Percentiles rank a stretch among this genome's conserved stretches.
phyloP scores from a whole-genome alignment of 2,888 invertebrate species.

The Tetranychus piercei region DNA sequence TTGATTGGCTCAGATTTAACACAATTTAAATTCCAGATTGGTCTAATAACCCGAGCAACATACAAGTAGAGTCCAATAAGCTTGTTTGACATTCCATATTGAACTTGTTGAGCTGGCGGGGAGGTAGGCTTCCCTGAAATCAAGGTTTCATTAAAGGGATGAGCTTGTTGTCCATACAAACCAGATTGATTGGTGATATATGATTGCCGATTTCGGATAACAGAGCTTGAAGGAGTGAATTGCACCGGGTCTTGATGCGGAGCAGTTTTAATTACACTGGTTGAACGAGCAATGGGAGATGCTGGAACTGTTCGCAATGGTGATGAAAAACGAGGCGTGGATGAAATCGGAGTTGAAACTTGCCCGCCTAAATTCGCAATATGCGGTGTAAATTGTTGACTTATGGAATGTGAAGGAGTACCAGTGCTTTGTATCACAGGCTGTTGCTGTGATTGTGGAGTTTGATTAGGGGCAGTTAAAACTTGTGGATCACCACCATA shows the following conservation, averaged over 20 bases:
- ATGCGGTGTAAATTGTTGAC: neutral
- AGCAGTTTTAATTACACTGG: neutral
- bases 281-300: conserved; percentile 1
- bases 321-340: neutral
- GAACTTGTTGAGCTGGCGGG: neutral
- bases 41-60: conserved; percentile 63
- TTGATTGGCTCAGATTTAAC: conserved; percentile 25
- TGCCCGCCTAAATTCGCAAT: conserved; percentile 5
- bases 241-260: no score
- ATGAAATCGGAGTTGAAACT: conserved; percentile 14
- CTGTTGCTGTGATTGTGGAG: neutral
- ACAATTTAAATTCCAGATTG: conserved; percentile 52
- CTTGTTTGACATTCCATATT: conserved; percentile 45
- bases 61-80: conserved; percentile 86
- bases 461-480: conserved; percentile 10
- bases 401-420: neutral
- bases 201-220: conserved; percentile 4
- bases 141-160: neutral
- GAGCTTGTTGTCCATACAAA: neutral
- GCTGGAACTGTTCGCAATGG: conserved; percentile 5
- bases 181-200: neutral
- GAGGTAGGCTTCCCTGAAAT: neutral
- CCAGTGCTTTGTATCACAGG: conserved; percentile 2
- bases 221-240: neutral
- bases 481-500: conserved; percentile 55